Conservation (phyloP, 2,113 vertebrate genomes). For the Podiceps cristatus region DNA sequence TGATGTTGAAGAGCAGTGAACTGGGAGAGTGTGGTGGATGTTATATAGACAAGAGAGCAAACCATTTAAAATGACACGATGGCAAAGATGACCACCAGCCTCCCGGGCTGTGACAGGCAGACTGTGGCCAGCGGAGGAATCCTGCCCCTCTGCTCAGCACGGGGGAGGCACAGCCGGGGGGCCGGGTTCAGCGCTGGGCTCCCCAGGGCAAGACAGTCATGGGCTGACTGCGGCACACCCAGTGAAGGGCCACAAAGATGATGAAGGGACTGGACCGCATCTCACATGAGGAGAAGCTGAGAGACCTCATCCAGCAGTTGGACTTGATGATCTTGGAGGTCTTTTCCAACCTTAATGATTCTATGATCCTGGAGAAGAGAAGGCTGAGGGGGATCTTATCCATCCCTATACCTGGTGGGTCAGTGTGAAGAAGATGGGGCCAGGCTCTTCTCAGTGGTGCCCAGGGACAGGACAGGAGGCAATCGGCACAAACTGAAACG, state of each 20-base stretch:
- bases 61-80: fast-evolving
- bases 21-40: not conserved
- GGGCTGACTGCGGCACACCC: too few relatives aligned
- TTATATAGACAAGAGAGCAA: too few relatives aligned
- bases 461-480: not conserved
- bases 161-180: not conserved
- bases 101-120: not conserved
- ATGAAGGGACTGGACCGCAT: not conserved
- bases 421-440: not conserved
- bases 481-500: not conserved
- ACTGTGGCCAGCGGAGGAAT: fast-evolving
- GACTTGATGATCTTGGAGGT: too few relatives aligned
- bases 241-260: not conserved
- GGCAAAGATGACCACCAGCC: fast-evolving
- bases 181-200: not conserved
- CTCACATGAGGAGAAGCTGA: not conserved
- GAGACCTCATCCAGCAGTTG: not conserved
- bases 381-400: not conserved
- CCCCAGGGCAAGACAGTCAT: not conserved
- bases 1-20: fast-evolving
- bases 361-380: too few relatives aligned
- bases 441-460: not conserved
- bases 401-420: not conserved
- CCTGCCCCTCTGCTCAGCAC: not conserved
- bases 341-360: too few relatives aligned